Evolutionary conservation across 2,888 invertebrate genomes (phyloP).

Genomic region (Atrina japonica): DNA sequence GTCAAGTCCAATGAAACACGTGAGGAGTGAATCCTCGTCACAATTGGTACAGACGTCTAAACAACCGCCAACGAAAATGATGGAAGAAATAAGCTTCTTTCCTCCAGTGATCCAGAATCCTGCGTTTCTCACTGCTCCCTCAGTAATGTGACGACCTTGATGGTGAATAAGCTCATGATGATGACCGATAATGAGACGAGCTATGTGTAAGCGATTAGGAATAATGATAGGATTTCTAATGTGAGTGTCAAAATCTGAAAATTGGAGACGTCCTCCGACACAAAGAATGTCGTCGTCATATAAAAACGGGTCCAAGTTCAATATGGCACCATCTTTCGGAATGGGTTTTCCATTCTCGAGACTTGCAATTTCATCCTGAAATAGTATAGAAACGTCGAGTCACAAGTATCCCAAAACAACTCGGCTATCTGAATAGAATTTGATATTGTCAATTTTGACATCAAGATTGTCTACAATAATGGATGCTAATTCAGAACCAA

Average conservation of each 20-base stretch:
- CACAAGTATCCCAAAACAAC: constrained; percentile 50
- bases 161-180: constrained; percentile 43
- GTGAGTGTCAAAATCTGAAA: not conserved
- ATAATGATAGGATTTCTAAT: constrained; percentile 39
- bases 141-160: constrained; percentile 50
- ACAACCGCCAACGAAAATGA: too few relatives aligned
- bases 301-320: constrained; percentile 30
- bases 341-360: constrained; percentile 10
- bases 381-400: constrained; percentile 43
- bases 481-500: constrained; percentile 42
- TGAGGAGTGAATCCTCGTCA: too few relatives aligned
- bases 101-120: constrained; percentile 48
- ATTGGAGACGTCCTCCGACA: constrained; percentile 40
- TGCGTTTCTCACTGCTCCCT: constrained; percentile 40
- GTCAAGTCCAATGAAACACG: too few relatives aligned
- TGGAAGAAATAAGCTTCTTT: constrained; percentile 32
- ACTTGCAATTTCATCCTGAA: constrained; percentile 13
- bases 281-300: constrained; percentile 40
- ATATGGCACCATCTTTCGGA: constrained; percentile 28
- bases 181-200: constrained; percentile 39
- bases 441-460: constrained; percentile 5
- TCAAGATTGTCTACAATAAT: constrained; percentile 29
- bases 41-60: too few relatives aligned
- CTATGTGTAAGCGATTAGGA: constrained; percentile 40
- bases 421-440: constrained; percentile 47